Conservation (phyloP, 2,888 invertebrate genomes). For the Gastracanthus pulcherrimus region DNA sequence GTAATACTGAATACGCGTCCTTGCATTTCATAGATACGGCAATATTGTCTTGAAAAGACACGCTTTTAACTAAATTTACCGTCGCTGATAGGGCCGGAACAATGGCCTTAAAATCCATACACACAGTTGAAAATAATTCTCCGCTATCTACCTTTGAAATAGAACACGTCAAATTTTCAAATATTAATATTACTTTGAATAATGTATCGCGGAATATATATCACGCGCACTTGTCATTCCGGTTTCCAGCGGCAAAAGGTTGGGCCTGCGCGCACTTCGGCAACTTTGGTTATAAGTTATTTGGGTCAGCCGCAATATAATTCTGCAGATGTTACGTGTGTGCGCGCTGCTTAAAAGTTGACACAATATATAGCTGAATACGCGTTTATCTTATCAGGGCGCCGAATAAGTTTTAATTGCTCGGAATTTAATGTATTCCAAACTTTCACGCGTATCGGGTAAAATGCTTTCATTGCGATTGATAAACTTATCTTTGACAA, state of each 20-base stretch:
- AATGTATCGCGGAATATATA: not conserved
- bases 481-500: not conserved
- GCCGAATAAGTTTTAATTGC: constrained; percentile 20
- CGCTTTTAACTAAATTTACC: too few relatives aligned
- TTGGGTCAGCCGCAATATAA: constrained; percentile 23
- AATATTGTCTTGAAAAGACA: too few relatives aligned
- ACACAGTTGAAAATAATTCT: too few relatives aligned
- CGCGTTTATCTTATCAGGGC: constrained; percentile 21
- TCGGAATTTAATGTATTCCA: not conserved
- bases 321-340: constrained; percentile 8
- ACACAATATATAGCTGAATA: not conserved
- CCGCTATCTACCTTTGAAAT: too few relatives aligned
- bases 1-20: too few relatives aligned
- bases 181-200: not conserved
- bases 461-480: not conserved
- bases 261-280: not conserved
- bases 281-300: constrained; percentile 25
- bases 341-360: constrained; percentile 1
- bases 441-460: not conserved
- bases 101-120: not conserved
- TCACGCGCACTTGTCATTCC: not conserved
- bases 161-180: not conserved
- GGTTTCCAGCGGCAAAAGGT: not conserved
- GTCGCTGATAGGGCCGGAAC: too few relatives aligned
- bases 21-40: too few relatives aligned